Conservation (phyloP, 1,140 invertebrate species). For the Nylanderia fulva region DNA sequence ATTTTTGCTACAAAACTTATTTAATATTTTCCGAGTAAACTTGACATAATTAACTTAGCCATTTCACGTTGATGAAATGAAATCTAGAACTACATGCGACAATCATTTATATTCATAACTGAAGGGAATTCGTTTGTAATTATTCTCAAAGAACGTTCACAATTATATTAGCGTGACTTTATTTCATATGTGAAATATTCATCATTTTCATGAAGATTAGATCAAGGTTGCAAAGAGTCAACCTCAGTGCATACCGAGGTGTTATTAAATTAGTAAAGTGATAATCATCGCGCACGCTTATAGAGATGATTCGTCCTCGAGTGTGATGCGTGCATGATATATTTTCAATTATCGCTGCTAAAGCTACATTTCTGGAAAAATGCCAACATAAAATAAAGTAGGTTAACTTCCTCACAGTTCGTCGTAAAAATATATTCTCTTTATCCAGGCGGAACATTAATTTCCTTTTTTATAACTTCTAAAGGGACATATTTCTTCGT, state of each 20-base stretch:
- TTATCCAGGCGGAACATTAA: background rate
- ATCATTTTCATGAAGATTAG: conserved; percentile 23
- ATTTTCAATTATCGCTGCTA: conserved; percentile 31
- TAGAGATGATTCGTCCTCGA: background rate
- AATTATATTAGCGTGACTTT: conserved; percentile 23
- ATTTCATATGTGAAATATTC: conserved; percentile 12
- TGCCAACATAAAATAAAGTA: conserved; percentile 23
- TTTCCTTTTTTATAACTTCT: conserved; percentile 14
- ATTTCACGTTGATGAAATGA: conserved; percentile 6
- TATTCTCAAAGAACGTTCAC: conserved; percentile 31
- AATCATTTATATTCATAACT: conserved; percentile 12
- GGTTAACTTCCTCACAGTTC: conserved; percentile 14
- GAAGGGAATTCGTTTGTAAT: conserved; percentile 15
- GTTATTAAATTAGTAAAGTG: conserved; percentile 18
- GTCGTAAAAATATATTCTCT: conserved; percentile 31
- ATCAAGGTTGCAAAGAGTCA: background rate
- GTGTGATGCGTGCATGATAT: background rate
- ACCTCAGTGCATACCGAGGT: background rate
- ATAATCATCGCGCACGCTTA: conserved; percentile 20
- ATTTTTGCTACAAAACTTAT: background rate
- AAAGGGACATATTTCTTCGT: background rate
- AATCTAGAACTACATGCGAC: background rate
- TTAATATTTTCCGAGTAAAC: background rate
- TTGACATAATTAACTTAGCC: conserved; percentile 1
- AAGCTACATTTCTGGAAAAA: conserved; percentile 4